Conservation (phyloP, 2,113 vertebrate genomes). For the Gavialis gangeticus region DNA sequence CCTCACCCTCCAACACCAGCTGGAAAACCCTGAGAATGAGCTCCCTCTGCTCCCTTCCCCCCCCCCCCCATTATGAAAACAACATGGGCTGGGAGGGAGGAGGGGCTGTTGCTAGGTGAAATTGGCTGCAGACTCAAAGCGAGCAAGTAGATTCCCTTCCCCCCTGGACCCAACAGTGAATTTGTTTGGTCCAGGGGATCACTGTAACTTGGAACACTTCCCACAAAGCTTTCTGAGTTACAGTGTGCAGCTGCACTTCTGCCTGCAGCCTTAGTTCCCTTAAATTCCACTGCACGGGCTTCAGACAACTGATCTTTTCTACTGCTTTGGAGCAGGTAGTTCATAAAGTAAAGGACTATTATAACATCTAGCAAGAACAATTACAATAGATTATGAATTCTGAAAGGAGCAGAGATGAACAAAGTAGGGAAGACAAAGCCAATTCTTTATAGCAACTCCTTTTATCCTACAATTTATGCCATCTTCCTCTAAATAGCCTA, state of each 20-base stretch:
- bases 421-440: neutral
- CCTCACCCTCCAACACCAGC: too few relatives aligned
- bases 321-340: neutral
- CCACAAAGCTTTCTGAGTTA: too few relatives aligned
- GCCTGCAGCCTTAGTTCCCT: neutral
- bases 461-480: slow-evolving; percentile 25
- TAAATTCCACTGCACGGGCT: neutral
- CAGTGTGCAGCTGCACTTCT: neutral
- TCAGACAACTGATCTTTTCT: neutral
- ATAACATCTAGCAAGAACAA: neutral
- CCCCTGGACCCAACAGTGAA: too few relatives aligned
- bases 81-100: too few relatives aligned
- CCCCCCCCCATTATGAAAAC: too few relatives aligned
- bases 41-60: too few relatives aligned
- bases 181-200: too few relatives aligned
- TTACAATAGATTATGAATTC: neutral
- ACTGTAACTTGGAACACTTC: too few relatives aligned
- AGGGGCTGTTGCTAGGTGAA: too few relatives aligned
- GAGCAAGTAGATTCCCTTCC: too few relatives aligned
- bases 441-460: slow-evolving; percentile 18
- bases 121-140: too few relatives aligned
- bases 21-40: too few relatives aligned
- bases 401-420: neutral
- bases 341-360: neutral
- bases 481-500: neutral